Conservation (phyloP, 2,113 vertebrate species). For the Gallinago jamesoni region DNA sequence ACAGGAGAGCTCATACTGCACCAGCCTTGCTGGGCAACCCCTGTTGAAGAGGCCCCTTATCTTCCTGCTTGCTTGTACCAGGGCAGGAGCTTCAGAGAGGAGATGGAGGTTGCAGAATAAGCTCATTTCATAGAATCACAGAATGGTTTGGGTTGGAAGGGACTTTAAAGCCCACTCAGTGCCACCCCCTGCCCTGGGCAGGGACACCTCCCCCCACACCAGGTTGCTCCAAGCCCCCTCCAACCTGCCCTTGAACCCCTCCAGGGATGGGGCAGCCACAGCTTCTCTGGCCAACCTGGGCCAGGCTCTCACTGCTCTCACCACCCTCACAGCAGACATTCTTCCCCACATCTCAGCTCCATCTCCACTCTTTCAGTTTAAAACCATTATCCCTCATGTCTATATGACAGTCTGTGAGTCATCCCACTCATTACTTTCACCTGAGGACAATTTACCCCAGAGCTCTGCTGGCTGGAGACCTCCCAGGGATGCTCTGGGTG, state of each 20-base stretch:
- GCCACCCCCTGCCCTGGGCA: no score
- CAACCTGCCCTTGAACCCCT: no score
- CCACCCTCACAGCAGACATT: no score
- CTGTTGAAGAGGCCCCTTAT: background rate
- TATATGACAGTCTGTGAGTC: background rate
- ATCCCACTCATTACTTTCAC: background rate
- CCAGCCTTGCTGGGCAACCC: background rate
- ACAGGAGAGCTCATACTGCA: background rate
- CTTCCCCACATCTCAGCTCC: no score
- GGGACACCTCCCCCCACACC: no score
- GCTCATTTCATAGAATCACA: background rate
- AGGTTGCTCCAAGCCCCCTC: no score
- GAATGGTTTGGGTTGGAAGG: no score
- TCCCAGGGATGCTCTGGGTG: background rate
- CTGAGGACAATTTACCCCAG: background rate
- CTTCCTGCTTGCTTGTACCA: background rate
- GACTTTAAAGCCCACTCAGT: no score
- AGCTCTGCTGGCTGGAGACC: background rate
- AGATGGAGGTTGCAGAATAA: background rate
- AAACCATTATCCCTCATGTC: background rate
- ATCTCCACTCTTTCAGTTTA: no score
- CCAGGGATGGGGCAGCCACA: no score
- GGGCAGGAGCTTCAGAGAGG: background rate
- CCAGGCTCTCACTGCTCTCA: no score
- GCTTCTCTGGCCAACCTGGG: no score